A percentile compares a stretch with the other conserved stretches of the same genome.
phyloP scores from a whole-genome alignment of 23 tunicate species.

The Halocynthia roretzi region DNA sequence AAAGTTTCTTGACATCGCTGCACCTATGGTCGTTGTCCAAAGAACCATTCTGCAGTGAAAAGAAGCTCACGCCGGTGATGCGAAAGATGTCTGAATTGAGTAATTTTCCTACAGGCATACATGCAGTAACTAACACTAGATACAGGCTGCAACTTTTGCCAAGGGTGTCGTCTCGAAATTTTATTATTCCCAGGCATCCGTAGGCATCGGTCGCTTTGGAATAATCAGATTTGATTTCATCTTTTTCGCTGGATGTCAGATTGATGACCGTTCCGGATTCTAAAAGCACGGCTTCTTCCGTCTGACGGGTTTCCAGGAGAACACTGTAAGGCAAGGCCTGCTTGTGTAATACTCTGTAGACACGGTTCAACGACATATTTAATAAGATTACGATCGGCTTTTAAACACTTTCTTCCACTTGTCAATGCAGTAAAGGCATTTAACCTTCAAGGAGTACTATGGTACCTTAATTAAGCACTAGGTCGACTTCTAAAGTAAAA shows the following conservation, averaged over 20 bases:
- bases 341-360: slow-evolving; percentile 18
- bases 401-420: no score
- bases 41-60: slow-evolving; percentile 46
- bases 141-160: slow-evolving; percentile 8
- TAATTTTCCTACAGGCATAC: slow-evolving; percentile 55
- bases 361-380: slow-evolving; percentile 10
- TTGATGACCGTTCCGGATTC: slow-evolving; percentile 25
- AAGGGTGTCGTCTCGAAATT: slow-evolving; percentile 22
- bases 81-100: slow-evolving; percentile 63
- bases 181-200: slow-evolving; percentile 75
- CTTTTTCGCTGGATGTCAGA: slow-evolving; percentile 24
- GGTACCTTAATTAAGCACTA: no score
- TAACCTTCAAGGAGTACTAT: no score
- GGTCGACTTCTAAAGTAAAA: background rate
- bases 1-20: slow-evolving; percentile 48
- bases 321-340: slow-evolving; percentile 19
- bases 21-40: slow-evolving; percentile 22
- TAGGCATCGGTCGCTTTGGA: slow-evolving; percentile 61
- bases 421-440: no score
- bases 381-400: background rate
- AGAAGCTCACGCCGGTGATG: slow-evolving; percentile 69
- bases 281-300: slow-evolving; percentile 24
- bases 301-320: slow-evolving; percentile 39
- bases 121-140: slow-evolving; percentile 58
- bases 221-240: slow-evolving; percentile 26